Evolutionary conservation across 2,113 vertebrate genomes (phyloP), one percentile per base, ranked within the genome.

Genomic region (Climacteris rufus): DNA sequence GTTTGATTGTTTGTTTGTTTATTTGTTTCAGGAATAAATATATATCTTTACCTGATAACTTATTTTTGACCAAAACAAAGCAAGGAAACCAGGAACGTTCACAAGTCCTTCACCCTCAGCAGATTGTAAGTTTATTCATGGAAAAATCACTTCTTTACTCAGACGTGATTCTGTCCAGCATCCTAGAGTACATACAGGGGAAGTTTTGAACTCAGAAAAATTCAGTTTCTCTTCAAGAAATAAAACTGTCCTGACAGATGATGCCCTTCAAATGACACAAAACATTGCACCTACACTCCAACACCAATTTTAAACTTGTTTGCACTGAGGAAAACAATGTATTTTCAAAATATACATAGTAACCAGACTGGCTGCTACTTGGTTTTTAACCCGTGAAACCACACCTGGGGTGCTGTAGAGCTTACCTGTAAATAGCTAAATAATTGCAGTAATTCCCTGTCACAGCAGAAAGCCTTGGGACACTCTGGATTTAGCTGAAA

Each of bases 171-270:
- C 64, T 83, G 15, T 30, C 31, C 28, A 31, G 42, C 72, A 52
- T 25, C 31, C 15, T 39, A 24, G 13, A 1, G 5, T 40, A 21
- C 1, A 1, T 22, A 40, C 1, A n/a, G 20, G 19, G 5, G 21
- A 50, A 68, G 10, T 49, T 54, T 13, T 42, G 39, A 40, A 45
- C 69, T 53, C 37, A 35, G 45, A 60, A 69, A 65, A n/a, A n/a
- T n/a, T n/a, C n/a, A n/a, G n/a, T 30, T 9, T 35, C 23, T 83
- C n/a, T 25, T 63, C 20, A 76, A 74, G 39, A 87, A 70, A 40
- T 23, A 14, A 23, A 60, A 16, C 30, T 16, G 4, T 28, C 0
- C 11, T n/a, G 21, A 47, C 27, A 8, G 45, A 13, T 18, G 7
- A 7, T 0, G 0, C 39, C 70, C 42, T 68, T 44, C 13, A 39